Conservation (phyloP, 2,888 invertebrate species). For the Plebejus argus region DNA sequence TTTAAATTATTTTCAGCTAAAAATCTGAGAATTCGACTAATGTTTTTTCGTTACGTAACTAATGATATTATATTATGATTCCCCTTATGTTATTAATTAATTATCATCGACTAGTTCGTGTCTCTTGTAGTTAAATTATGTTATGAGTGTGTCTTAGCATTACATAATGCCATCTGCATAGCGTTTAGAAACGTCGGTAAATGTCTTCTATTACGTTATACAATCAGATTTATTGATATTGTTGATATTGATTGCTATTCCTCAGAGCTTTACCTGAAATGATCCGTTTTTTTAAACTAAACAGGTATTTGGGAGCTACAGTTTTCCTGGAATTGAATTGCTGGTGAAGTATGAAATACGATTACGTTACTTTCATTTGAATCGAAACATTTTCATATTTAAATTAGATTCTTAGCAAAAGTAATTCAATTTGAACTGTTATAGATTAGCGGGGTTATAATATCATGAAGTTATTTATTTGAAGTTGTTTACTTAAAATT, state of each 20-base stretch:
- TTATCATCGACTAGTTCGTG: not conserved
- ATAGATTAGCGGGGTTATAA: not conserved
- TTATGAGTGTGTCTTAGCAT: not conserved
- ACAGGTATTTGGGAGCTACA: not conserved
- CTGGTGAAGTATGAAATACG: not conserved
- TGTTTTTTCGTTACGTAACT: not conserved
- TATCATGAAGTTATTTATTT: not conserved
- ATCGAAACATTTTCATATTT: not conserved
- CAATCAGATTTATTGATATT: constrained; percentile 5
- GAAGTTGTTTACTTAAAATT: not conserved
- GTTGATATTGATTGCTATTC: too few species aligned
- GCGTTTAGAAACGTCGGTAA: not conserved
- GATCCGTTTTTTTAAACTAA: not conserved
- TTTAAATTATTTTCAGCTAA: not conserved
- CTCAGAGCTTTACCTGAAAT: not conserved
- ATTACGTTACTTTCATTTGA: not conserved
- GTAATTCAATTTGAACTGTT: not conserved
- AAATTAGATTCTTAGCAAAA: not conserved
- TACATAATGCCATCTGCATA: not conserved
- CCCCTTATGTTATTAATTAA: not conserved
- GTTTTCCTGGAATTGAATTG: not conserved
- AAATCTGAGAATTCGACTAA: not conserved
- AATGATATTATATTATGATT: not conserved
- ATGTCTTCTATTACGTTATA: not conserved
- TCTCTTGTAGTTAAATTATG: constrained; percentile 5